Evolutionary conservation across 2,797 vertebrate genomes (phyloP).

Genomic region (Selene dorsalis): DNA sequence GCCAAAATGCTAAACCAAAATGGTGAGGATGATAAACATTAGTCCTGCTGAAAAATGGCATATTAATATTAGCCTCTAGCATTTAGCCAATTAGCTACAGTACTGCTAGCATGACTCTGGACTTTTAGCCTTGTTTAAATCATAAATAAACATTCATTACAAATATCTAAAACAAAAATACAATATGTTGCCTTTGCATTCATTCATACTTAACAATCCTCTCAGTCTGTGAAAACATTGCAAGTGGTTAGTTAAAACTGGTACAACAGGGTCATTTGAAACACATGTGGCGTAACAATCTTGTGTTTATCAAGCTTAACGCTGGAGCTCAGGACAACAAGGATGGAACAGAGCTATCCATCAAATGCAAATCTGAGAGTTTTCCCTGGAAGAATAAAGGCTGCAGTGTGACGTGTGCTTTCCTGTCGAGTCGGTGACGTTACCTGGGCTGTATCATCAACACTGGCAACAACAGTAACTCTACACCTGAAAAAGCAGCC

Average conservation of each 20-base stretch:
- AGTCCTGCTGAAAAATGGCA: background rate
- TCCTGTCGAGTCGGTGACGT: conserved; percentile 66
- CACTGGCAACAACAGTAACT: conserved; percentile 61
- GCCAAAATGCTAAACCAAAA: background rate
- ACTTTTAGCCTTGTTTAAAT: background rate
- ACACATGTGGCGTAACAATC: background rate
- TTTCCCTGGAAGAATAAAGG: conserved; percentile 52
- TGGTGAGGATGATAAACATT: background rate
- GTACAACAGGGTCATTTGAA: conserved; percentile 1
- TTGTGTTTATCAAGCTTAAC: conserved; percentile 13
- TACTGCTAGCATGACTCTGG: background rate
- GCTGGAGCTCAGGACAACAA: conserved; percentile 3
- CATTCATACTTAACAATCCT: background rate
- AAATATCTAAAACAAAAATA: background rate
- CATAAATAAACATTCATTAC: background rate
- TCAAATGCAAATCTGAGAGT: conserved; percentile 31
- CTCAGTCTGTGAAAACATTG: background rate
- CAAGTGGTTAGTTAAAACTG: conserved; percentile 24
- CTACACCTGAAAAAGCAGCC: conserved; percentile 74
- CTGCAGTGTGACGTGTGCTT: conserved; percentile 55
- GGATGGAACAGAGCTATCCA: conserved; percentile 14
- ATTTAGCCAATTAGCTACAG: background rate
- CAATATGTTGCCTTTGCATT: background rate
- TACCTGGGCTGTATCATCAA: conserved; percentile 56
- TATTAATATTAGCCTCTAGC: background rate